These are phyloP conservation scores for Auanema sp. DNA, from an alignment of 2,888 invertebrate species.

Conservation along the genomic window DNA sequence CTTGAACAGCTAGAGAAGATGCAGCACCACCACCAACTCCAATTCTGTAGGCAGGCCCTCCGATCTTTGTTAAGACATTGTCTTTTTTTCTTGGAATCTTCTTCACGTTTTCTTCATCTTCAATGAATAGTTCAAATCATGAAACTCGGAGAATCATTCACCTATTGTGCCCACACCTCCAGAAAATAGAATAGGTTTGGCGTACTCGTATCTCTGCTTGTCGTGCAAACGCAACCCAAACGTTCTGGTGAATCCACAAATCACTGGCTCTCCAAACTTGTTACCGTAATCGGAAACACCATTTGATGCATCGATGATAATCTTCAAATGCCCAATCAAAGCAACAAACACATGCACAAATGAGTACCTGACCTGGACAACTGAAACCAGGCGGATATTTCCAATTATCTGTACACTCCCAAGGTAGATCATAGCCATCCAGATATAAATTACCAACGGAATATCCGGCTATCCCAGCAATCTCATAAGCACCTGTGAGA, in stretches of 20 bases:
- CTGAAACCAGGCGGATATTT: conserved; percentile 87
- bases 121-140: conserved; percentile 45
- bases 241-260: conserved; percentile 86
- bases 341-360: too few species aligned
- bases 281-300: conserved; percentile 99
- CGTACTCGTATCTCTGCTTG: conserved; percentile 76
- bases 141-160: too few species aligned
- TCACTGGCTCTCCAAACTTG: conserved; percentile 92
- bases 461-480: conserved; percentile 81
- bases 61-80: conserved; percentile 84
- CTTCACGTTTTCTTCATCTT: conserved; percentile 37
- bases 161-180: conserved; percentile 92
- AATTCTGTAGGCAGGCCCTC: conserved; percentile 94
- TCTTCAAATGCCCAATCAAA: conserved; percentile 20
- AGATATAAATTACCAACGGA: conserved; percentile 89
- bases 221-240: conserved; percentile 76
- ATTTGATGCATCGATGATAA: conserved; percentile 88
- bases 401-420: conserved; percentile 74
- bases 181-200: conserved; percentile 98
- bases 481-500: conserved; percentile 54
- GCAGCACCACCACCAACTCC: conserved; percentile 99
- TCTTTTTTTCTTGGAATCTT: conserved; percentile 32
- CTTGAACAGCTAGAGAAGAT: conserved; percentile 78
- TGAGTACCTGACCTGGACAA: conserved; percentile 77
- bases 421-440: conserved; percentile 84